Evolutionary conservation across 2,797 vertebrate species (phyloP).

Genomic region (Nannoperca obscura): DNA sequence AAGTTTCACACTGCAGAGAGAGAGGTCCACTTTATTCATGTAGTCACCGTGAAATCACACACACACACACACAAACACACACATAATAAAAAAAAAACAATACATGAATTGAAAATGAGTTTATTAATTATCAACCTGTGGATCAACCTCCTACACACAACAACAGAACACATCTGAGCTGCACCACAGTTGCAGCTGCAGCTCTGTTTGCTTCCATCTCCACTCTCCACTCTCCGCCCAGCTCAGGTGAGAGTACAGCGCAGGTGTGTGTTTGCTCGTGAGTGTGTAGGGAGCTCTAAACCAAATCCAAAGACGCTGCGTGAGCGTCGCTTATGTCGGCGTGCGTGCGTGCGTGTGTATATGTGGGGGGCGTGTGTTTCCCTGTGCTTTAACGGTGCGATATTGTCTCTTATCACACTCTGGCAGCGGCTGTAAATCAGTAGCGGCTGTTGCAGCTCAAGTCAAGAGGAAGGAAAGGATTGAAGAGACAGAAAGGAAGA

Average conservation of each 20-base stretch:
- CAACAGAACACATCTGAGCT: constrained; percentile 74
- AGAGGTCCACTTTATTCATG: constrained; percentile 15
- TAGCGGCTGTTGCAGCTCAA: constrained; percentile 59
- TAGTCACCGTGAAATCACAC: constrained; percentile 1
- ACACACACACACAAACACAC: constrained; percentile 24
- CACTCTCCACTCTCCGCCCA: neutral
- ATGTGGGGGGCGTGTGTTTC: constrained; percentile 55
- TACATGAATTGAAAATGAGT: constrained; percentile 76
- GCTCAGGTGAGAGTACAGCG: constrained; percentile 60
- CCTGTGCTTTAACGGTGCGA: constrained; percentile 78
- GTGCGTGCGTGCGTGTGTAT: neutral
- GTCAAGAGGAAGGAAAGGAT: constrained; percentile 61
- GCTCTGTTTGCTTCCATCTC: constrained; percentile 23
- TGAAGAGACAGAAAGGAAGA: constrained; percentile 38
- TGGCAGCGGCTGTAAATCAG: constrained; percentile 68
- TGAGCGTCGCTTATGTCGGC: constrained; percentile 55
- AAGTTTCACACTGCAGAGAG: neutral
- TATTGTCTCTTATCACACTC: constrained; percentile 82
- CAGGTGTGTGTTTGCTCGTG: constrained; percentile 61
- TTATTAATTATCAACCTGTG: constrained; percentile 82
- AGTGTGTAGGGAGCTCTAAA: constrained; percentile 58
- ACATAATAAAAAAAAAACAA: constrained; percentile 41
- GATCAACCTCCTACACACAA: constrained; percentile 74
- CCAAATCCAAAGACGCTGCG: constrained; percentile 78
- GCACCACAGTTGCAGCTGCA: constrained; percentile 38